Base-by-base conservation (phyloP, 2,797 vertebrate genomes). In the Arctocebus calabarensis region DNA sequence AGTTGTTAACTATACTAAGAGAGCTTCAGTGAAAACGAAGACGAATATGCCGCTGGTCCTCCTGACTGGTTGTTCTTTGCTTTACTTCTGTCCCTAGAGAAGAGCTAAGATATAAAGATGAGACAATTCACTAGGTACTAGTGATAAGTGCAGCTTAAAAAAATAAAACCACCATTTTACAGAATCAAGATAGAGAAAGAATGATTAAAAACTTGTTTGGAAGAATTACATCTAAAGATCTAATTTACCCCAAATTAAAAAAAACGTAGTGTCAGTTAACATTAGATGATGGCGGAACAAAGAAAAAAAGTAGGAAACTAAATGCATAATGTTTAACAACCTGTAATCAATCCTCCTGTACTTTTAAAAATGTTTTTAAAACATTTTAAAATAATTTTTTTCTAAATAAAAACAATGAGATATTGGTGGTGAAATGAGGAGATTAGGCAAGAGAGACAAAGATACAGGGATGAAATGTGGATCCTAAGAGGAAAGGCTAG, bases 71-170 rank as follows among this genome's bases (percentile, higher is more conserved):
- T 90, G 16, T 45, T 70, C 5, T 81, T 48, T 73, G 37, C 13
- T 87, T 91, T 66, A 81, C 40, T 83, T 78, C 20, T 32, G 2
- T 73, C 22, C 82, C 89, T 84, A 89, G 19, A 90, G 66, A 91
- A 37, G 17, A 70, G 23, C 34, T 79, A 59, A 95, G 23, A 23
- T 40, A 77, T 27, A 40, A 66, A 91, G 17, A 91, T 2, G 34
- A 91, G 10, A 74, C 84, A 71, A 4, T 81, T 87, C 10, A 66
- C 77, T 77, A 64, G 14, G 16, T 75, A 12, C 20, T 74, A n/a
- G 7, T 70, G 37, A 87, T 7, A 88, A 71, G 7, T 71, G 12
- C 17, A 83, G 13, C 70, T 59, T 81, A 48, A 14, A 45, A 90
- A 90, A 88, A 71, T 27, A 85, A 68, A 96, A 27, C 7, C 13